Evolutionary conservation across 2,888 invertebrate genomes (phyloP), one percentile per base, ranked within the genome.

Genomic region (Scaptomyza cyrtandrae): DNA sequence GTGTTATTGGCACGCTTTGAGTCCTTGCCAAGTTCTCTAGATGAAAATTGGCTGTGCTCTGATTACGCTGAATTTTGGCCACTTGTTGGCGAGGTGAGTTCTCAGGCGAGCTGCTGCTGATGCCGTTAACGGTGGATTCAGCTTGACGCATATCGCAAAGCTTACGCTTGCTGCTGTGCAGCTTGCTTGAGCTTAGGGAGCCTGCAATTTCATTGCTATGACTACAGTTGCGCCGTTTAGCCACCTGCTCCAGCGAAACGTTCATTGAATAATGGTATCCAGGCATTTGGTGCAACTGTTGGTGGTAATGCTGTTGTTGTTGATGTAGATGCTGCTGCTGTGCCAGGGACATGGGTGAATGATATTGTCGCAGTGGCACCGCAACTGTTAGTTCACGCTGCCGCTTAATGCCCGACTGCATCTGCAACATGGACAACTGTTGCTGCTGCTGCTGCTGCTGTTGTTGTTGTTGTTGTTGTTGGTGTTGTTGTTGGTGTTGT

Each of bases 151-250:
- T 75, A 27, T 81, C 88, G 19, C 72, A 71, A 0, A 83, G 56
- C 63, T 89, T 90, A 0, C 85, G 83, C 59, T 91, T 91, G 65
- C 84, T 89, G 6, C 67, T 71, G 29, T 86, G 86, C 9, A 75
- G 37, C 6, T 80, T 75, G 60, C 92, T 92, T 1, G 92, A 92
- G 57, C 92, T 92, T 0, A 92, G 75, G 0, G 92, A 92, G 53
- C 92, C 92, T 27, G 83, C 78, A 45, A 92, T 91, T 57, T 92
- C 92, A 64, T 92, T 92, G 58, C 89, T 91, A 43, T 87, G 90
- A 69, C 77, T 91, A 61, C 87, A 91, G 35, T 90, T 78, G 1
- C 91, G 89, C 29, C 90, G 91, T 48, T 91, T 91, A 1, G 90
- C 88, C 19, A 69, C 48, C 61, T 90, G 90, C 56, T 91, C 91